Base-by-base conservation (phyloP, 2,888 invertebrate genomes). In the Cosmopolites sordidus region DNA sequence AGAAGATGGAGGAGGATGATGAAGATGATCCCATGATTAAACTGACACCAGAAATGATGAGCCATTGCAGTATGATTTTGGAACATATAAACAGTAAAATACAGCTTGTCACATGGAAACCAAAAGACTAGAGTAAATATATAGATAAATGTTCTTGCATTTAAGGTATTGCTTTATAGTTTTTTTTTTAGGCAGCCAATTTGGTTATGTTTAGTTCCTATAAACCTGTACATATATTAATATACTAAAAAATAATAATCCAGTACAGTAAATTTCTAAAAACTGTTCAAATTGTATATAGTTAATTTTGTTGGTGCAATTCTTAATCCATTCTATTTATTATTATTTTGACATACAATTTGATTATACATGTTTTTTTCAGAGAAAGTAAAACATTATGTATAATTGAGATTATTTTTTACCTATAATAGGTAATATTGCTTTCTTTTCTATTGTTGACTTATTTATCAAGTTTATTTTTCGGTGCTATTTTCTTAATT, bases 21-120 rank as follows among this genome's bases (percentile, higher is more conserved):
- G 75, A 74, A 40, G 73, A 72, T 48, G 74, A 75, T 51, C 53
- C 69, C 11, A 66, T 71, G 48, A 66, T 67, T 22, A 69, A 67
- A 58, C 61, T 75, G 45, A 75, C 82, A 6, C 76, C 80, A 11
- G 84, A 87, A 45, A 89, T 88, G 67, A 79, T 86, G 38, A 77
- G 83, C 11, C 83, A 88, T 22, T 89, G 87, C 69, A 77, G 81
- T 4, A 77, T 89, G 12, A 87, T 91, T 58, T 76, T 91, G 27
- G 81, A 84, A 15, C 91, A 91, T 73, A 79, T 91, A 49, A 91
- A 91, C 69, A 78, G 88, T 51, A 90, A 90, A 73, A 83, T 89
- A 78, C 75, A 79, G 16, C 75, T 82, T 1, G 86, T 87, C 17
- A 84, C 83, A 0, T 88, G 88, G 87, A 85, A 83, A 59, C 85